Percentiles rank a stretch among this genome's conserved stretches.
phyloP scores from a whole-genome alignment of 2,797 vertebrate genomes.

The Coreius guichenoti region DNA sequence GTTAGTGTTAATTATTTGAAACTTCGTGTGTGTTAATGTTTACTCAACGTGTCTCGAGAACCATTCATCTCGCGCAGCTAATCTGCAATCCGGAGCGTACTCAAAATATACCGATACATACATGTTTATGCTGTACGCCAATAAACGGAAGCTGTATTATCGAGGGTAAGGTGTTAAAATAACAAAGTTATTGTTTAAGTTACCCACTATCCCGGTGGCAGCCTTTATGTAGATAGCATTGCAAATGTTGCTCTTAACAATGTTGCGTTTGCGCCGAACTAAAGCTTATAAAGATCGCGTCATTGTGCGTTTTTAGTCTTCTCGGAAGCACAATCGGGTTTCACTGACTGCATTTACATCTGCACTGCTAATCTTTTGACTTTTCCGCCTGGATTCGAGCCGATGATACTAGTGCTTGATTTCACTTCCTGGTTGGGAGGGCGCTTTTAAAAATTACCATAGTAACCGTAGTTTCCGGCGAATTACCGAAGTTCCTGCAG shows the following conservation, averaged over 20 bases:
- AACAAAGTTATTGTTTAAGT: background rate
- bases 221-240: background rate
- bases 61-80: background rate
- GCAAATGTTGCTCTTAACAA: background rate
- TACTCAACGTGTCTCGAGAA: background rate
- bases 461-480: constrained; percentile 24
- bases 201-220: background rate
- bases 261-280: background rate
- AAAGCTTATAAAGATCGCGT: background rate
- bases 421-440: constrained; percentile 58
- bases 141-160: background rate
- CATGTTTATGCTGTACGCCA: background rate
- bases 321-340: background rate
- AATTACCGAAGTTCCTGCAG: background rate
- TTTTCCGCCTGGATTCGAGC: constrained; percentile 3
- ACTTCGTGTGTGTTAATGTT: background rate
- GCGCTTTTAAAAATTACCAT: constrained; percentile 2
- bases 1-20: background rate
- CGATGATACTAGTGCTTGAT: background rate
- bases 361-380: background rate
- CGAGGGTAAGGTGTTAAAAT: background rate
- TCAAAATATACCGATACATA: background rate
- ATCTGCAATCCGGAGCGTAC: no score
- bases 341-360: background rate
- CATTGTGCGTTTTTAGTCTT: background rate